Evolutionary conservation across 2,888 invertebrate genomes (phyloP).

Genomic region (Acrocyrtus sp.): DNA sequence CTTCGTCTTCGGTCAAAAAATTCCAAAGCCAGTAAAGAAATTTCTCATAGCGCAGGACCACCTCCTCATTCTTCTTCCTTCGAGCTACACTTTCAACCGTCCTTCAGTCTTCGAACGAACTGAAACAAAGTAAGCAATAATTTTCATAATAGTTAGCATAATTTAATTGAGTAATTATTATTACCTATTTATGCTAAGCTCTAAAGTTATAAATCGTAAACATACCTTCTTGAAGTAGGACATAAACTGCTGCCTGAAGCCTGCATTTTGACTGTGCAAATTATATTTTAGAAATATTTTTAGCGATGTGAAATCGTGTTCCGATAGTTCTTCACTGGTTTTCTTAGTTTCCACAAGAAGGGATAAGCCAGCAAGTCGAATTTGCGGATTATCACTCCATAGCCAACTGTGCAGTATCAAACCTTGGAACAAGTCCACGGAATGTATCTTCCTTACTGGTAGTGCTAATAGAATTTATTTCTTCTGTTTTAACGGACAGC

Average conservation of each 20-base stretch:
- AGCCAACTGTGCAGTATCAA: conserved; percentile 56
- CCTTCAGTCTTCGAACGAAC: conserved; percentile 69
- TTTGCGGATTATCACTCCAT: conserved; percentile 67
- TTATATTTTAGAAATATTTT: conserved; percentile 75
- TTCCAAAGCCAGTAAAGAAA: conserved; percentile 70
- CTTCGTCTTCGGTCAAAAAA: conserved; percentile 68
- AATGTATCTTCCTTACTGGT: conserved; percentile 38
- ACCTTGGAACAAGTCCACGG: conserved; percentile 55
- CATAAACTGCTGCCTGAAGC: conserved; percentile 76
- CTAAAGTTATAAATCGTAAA: too few species aligned
- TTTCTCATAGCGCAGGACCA: conserved; percentile 66
- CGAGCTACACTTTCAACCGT: conserved; percentile 65
- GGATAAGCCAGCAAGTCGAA: conserved; percentile 75
- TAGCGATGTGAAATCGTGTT: conserved; percentile 74
- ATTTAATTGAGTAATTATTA: conserved; percentile 41
- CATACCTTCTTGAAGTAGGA: conserved; percentile 79
- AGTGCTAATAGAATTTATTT: not conserved
- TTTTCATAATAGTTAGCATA: conserved; percentile 7
- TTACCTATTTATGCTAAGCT: conserved; percentile 11
- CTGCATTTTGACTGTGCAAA: conserved; percentile 75
- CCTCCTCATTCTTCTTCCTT: conserved; percentile 40
- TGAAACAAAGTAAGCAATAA: conserved; percentile 57
- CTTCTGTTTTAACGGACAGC: conserved; percentile 27
- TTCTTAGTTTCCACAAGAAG: conserved; percentile 79
- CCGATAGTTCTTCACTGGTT: conserved; percentile 74